Percentiles rank a stretch among this genome's conserved stretches.
phyloP scores from a whole-genome alignment of 2,888 invertebrate genomes.

The Drosophila formosana region DNA sequence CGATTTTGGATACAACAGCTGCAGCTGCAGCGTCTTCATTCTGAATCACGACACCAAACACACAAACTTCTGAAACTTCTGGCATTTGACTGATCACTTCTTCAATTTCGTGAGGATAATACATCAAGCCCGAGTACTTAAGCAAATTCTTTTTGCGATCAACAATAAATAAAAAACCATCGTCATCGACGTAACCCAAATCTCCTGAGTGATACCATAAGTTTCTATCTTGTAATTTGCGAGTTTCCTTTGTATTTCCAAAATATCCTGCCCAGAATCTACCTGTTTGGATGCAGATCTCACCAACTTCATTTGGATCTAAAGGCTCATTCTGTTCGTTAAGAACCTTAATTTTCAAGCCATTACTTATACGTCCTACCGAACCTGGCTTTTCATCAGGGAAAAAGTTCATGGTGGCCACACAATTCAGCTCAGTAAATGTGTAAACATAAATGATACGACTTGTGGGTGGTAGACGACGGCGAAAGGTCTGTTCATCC shows the following conservation, averaged over 20 bases:
- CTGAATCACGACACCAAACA: slow-evolving; percentile 36
- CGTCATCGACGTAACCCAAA: slow-evolving; percentile 77
- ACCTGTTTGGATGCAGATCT: slow-evolving; percentile 53
- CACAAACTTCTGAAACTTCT: slow-evolving; percentile 67
- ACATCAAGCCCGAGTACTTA: slow-evolving; percentile 51
- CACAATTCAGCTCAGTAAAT: slow-evolving; percentile 8
- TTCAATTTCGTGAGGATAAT: slow-evolving; percentile 76
- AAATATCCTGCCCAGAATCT: slow-evolving; percentile 73
- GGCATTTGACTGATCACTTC: slow-evolving; percentile 60
- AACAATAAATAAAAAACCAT: slow-evolving; percentile 69
- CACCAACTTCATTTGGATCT: slow-evolving; percentile 65
- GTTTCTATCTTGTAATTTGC: slow-evolving; percentile 62
- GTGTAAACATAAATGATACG: not conserved
- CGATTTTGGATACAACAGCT: not conserved
- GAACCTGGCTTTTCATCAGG: slow-evolving; percentile 11
- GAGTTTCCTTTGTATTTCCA: slow-evolving; percentile 63
- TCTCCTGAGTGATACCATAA: slow-evolving; percentile 80
- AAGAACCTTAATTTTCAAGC: slow-evolving; percentile 67
- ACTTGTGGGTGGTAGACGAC: too few species aligned
- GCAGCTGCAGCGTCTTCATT: not conserved
- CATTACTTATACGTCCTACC: slow-evolving; percentile 12
- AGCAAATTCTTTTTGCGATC: slow-evolving; percentile 75
- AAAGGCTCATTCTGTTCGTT: slow-evolving; percentile 59
- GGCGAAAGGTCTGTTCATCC: too few species aligned
- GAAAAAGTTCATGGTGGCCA: slow-evolving; percentile 19